These are phyloP conservation scores for Crepidodera aurea DNA, from an alignment of 2,888 invertebrate genomes.

Conservation along the genomic window DNA sequence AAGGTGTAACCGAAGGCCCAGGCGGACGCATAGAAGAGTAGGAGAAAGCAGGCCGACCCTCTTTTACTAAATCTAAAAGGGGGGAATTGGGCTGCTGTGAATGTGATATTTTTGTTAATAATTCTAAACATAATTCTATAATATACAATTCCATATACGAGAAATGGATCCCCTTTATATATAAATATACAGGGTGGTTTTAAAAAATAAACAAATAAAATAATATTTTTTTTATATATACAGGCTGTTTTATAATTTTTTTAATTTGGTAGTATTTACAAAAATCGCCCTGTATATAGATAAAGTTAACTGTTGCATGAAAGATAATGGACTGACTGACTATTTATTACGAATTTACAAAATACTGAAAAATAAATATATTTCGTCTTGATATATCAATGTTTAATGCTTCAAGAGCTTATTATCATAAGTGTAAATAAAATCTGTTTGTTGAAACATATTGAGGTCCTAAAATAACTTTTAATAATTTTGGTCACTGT, in stretches of 20 bases:
- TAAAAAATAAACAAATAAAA: not conserved
- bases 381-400: slow-evolving; percentile 55
- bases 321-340: slow-evolving; percentile 48
- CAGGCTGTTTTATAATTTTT: not conserved
- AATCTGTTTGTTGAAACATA: slow-evolving; percentile 1
- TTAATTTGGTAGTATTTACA: not conserved
- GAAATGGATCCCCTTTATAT: slow-evolving; percentile 27
- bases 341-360: slow-evolving; percentile 51
- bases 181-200: slow-evolving; percentile 1
- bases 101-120: slow-evolving; percentile 58
- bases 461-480: not conserved
- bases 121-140: slow-evolving; percentile 49
- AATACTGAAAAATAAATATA: slow-evolving; percentile 38
- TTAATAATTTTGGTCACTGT: too few relatives aligned
- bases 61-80: slow-evolving; percentile 35
- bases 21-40: slow-evolving; percentile 38
- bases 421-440: slow-evolving; percentile 52
- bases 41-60: slow-evolving; percentile 38
- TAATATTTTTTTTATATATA: not conserved
- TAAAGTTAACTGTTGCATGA: slow-evolving; percentile 48
- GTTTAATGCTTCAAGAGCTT: slow-evolving; percentile 58
- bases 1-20: slow-evolving; percentile 46
- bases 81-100: slow-evolving; percentile 48
- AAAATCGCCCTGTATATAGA: slow-evolving; percentile 22
- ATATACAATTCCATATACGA: slow-evolving; percentile 10